These are phyloP conservation scores for Glossosoma conforme DNA, from an alignment of 1,140 invertebrate species.

Conservation along the genomic window DNA sequence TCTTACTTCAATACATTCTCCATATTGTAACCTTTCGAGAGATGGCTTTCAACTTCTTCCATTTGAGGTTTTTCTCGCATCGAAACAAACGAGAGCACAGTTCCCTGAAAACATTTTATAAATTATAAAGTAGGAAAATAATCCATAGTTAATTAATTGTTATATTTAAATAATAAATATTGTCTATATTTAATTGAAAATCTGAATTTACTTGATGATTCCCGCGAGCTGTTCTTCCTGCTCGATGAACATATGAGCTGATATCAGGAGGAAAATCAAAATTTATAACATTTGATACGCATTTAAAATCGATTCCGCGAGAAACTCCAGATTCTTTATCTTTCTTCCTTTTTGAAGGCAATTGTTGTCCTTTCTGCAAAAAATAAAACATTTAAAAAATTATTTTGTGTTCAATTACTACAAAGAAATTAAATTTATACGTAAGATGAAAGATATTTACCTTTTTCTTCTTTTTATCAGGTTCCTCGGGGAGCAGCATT, in stretches of 20 bases:
- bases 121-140: background rate
- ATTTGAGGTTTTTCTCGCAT: conserved; percentile 73
- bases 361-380: conserved; percentile 32
- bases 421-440: conserved; percentile 1
- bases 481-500: conserved; percentile 37
- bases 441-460: conserved; percentile 30
- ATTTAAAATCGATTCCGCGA: conserved; percentile 96
- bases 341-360: conserved; percentile 62
- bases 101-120: conserved; percentile 59
- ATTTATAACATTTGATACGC: conserved; percentile 95
- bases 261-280: conserved; percentile 93
- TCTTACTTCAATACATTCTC: conserved; percentile 50
- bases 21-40: conserved; percentile 58
- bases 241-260: conserved; percentile 89
- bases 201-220: conserved; percentile 64
- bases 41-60: conserved; percentile 69
- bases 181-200: conserved; percentile 5
- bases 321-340: conserved; percentile 94
- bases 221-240: conserved; percentile 90
- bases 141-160: background rate
- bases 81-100: conserved; percentile 89
- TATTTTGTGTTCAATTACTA: no score
- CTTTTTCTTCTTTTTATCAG: conserved; percentile 40
- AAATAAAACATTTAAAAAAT: conserved; percentile 8
- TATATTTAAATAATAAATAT: background rate